A percentile compares a stretch with the other conserved stretches of the same genome.
Evolutionary conservation across 2,888 invertebrate species (phyloP).

Genomic region (Leptinotarsa haldemani): DNA sequence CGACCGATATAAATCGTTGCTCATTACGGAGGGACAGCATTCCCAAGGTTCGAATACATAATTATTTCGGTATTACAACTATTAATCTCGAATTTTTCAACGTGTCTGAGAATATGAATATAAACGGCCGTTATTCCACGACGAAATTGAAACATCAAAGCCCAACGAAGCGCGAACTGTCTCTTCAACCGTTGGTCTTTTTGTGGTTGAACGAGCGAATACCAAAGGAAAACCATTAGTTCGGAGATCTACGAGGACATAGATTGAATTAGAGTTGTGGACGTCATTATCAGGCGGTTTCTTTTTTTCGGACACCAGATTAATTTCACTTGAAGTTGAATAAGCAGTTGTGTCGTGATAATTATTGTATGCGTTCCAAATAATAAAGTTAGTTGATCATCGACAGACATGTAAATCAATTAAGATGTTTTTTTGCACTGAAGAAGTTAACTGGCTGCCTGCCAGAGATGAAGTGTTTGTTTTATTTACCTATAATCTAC

Average conservation of each 20-base stretch:
- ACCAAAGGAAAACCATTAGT: constrained; percentile 9
- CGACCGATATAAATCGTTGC: constrained; percentile 13
- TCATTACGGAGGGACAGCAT: constrained; percentile 15
- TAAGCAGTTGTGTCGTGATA: neutral
- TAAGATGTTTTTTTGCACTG: too few relatives aligned
- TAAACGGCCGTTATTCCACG: constrained; percentile 26
- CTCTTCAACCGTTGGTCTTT: constrained; percentile 8
- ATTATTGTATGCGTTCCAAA: neutral
- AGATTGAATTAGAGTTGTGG: constrained; percentile 10
- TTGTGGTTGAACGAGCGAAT: constrained; percentile 10
- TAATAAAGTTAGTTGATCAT: neutral
- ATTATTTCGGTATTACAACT: constrained; percentile 36
- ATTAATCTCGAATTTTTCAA: constrained; percentile 40
- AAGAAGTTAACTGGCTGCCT: too few relatives aligned
- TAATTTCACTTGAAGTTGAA: neutral
- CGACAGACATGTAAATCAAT: too few relatives aligned
- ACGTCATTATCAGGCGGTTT: neutral
- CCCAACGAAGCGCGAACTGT: constrained; percentile 5
- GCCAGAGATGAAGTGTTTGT: too few relatives aligned
- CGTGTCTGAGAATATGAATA: constrained; percentile 33
- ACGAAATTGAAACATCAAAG: constrained; percentile 31
- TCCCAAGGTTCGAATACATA: constrained; percentile 31
- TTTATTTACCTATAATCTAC: too few relatives aligned
- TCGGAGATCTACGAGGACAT: neutral
- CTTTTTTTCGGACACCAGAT: neutral